Base-by-base conservation (phyloP, 2,888 invertebrate species). In the Galerucella calmariensis region DNA sequence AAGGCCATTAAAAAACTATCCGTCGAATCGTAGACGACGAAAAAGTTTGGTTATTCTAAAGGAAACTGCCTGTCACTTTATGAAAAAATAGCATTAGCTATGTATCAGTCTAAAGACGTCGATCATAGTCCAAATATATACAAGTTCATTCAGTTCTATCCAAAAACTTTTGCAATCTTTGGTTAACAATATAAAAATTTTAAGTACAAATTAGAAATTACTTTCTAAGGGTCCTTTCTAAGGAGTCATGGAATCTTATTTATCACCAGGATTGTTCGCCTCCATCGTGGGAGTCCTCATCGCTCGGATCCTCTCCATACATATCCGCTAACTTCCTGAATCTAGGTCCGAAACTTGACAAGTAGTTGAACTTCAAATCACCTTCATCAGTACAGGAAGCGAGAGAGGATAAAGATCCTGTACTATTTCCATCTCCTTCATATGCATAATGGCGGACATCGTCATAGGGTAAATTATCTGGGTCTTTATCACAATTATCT, bases 361-460 rank as follows among this genome's bases (percentile, higher is more conserved):
- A 89, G 86, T 97, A 97, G 88, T 97, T 97, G 89, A 97, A 98
- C 87, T 96, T 96, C 82, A 96, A 90, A 88, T 97, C 97, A 77
- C 83, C 84, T 63, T 85, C 85, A 67, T 85, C 85, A 41, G 84
- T 85, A 73, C 95, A 95, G 82, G 97, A 97, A 79, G 96, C 96
- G 81, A 97, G 90, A 62, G 97, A 96, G 69, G 97, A 98, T 27
- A 98, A 90, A 11, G 97, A 97, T 79, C 97, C 97, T 79, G 95
- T 95, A 51, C 90, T 90, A 86, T 97, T 97, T 81, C 97, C 97
- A 86, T 96, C 97, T 63, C 98, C 98, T 88, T 99, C 99, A 86
- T 98, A 99, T 73, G 97, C 98, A 88, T 98, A 99, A 88, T 99
- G 96, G 75, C 98, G 92, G 24, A 99, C 95, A 88, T 98, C 98